Percentiles rank a stretch among this genome's conserved stretches.
phyloP scores from a whole-genome alignment of 2,113 vertebrate genomes.

The Orycteropus afer region DNA sequence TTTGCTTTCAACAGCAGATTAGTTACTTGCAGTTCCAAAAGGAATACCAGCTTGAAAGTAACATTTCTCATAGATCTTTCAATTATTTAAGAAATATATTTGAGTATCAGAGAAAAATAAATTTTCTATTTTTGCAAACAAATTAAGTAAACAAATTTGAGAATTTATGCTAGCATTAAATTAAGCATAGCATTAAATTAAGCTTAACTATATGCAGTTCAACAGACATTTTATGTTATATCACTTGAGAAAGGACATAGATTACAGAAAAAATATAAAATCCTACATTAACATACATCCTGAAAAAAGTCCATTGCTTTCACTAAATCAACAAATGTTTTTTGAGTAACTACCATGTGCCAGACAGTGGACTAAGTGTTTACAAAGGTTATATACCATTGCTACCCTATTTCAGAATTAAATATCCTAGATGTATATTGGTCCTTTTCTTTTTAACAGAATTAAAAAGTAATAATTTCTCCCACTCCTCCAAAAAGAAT shows the following conservation, averaged over 20 bases:
- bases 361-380: background rate
- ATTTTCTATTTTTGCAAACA: slow-evolving; percentile 60
- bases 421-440: slow-evolving; percentile 35
- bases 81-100: slow-evolving; percentile 67
- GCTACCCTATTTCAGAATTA: background rate
- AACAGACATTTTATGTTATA: slow-evolving; percentile 61
- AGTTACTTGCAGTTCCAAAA: slow-evolving; percentile 69
- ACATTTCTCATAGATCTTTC: slow-evolving; percentile 67
- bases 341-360: background rate
- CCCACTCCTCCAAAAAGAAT: background rate
- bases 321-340: slow-evolving; percentile 52
- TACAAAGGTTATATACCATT: background rate
- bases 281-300: background rate
- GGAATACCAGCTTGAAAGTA: slow-evolving; percentile 35
- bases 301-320: slow-evolving; percentile 36
- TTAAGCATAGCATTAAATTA: too few species aligned
- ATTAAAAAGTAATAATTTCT: slow-evolving; percentile 34
- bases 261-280: slow-evolving; percentile 2
- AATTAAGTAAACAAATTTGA: slow-evolving; percentile 72
- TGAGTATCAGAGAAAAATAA: slow-evolving; percentile 71
- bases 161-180: slow-evolving; percentile 64
- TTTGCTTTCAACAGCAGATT: slow-evolving; percentile 71
- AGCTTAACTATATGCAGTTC: slow-evolving; percentile 53
- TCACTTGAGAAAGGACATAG: slow-evolving; percentile 22
- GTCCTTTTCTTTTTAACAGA: background rate